Percentiles rank a stretch among this genome's conserved stretches.
Evolutionary conservation across 2,113 vertebrate genomes (phyloP).

Genomic region (Dromaius novaehollandiae): DNA sequence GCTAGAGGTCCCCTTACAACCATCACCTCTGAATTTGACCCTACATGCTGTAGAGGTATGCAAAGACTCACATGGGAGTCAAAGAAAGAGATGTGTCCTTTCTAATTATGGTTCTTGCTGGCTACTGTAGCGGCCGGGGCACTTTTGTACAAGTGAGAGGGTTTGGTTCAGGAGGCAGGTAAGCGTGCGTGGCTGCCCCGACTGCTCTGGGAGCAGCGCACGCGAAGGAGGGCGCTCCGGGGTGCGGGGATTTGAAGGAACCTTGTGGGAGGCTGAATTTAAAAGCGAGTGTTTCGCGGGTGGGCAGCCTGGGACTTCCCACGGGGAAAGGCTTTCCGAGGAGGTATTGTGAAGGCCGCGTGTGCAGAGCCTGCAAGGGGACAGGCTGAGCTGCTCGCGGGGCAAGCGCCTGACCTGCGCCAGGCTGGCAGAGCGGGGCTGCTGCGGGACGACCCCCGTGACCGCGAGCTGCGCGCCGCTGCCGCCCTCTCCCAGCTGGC

Average conservation of each 20-base stretch:
- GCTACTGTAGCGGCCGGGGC: fast-evolving
- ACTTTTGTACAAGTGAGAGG: background rate
- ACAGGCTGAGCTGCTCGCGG: background rate
- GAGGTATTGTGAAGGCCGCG: background rate
- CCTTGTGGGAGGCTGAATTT: background rate
- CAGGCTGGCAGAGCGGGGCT: background rate
- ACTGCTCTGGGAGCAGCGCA: background rate
- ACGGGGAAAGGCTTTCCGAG: background rate
- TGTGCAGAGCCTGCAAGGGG: background rate
- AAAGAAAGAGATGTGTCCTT: background rate
- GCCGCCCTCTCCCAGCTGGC: background rate
- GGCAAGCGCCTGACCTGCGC: fast-evolving
- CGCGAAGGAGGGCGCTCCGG: background rate
- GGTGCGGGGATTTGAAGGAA: background rate
- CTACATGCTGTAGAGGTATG: background rate
- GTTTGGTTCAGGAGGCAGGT: background rate
- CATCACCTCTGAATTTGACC: background rate
- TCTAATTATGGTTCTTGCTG: background rate
- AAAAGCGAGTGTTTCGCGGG: fast-evolving
- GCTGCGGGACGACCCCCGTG: fast-evolving
- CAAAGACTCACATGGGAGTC: background rate
- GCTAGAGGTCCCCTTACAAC: background rate
- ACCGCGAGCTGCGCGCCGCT: background rate
- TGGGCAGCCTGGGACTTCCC: background rate
- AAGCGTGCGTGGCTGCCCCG: fast-evolving